Evolutionary conservation across 1,140 invertebrate genomes (phyloP).

Genomic region (Heliothis virescens): DNA sequence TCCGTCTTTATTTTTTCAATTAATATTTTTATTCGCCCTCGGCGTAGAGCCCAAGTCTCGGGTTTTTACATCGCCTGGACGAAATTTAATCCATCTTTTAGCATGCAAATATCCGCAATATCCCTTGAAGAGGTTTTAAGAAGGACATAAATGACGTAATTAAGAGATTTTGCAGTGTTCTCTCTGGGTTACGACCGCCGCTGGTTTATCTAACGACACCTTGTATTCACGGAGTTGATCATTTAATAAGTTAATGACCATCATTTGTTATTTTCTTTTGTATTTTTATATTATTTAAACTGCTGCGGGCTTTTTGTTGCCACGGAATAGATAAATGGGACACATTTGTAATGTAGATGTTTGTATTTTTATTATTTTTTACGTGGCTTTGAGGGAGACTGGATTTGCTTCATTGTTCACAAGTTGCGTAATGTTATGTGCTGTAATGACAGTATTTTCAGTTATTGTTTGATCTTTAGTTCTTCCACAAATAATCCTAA

Average conservation of each 20-base stretch:
- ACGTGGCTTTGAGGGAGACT: not conserved
- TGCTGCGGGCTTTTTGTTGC: not conserved
- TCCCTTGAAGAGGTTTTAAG: constrained; percentile 35
- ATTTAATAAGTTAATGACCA: constrained; percentile 46
- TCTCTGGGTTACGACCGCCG: constrained; percentile 15
- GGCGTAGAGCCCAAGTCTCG: constrained; percentile 7
- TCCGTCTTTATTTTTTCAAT: not conserved
- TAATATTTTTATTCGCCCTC: not conserved
- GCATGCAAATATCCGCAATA: constrained; percentile 45
- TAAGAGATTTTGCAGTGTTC: constrained; percentile 33
- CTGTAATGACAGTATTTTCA: too few species aligned
- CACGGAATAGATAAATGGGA: not conserved
- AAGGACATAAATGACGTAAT: constrained; percentile 48
- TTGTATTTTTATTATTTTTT: too few species aligned
- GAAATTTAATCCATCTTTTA: constrained; percentile 47
- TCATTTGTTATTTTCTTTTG: constrained; percentile 42
- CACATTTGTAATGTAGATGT: not conserved
- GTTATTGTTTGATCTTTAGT: too few species aligned
- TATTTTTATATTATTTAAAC: constrained; percentile 11
- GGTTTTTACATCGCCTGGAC: not conserved
- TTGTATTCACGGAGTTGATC: constrained; percentile 37
- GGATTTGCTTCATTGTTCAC: not conserved
- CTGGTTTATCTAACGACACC: constrained; percentile 44
- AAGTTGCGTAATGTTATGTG: too few species aligned
- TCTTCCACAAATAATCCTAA: too few species aligned